A percentile compares a stretch with the other conserved stretches of the same genome.
These are phyloP conservation scores for Sphaerodactylus townsendi DNA, from an alignment of 2,113 vertebrate species.

Conservation along the genomic window DNA sequence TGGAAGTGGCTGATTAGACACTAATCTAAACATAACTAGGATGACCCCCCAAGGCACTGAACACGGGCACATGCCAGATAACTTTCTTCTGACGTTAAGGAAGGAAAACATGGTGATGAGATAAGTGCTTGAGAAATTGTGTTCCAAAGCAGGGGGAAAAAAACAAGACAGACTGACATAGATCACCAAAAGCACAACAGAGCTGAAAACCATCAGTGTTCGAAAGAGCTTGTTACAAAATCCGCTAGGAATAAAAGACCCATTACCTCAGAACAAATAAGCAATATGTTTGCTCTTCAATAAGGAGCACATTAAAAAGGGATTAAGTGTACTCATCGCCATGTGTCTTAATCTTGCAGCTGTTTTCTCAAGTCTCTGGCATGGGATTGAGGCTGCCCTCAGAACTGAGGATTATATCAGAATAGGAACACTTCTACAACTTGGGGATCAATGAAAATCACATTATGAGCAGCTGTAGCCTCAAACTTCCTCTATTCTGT, in stretches of 20 bases:
- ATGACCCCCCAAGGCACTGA: not conserved
- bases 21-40: too few relatives aligned
- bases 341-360: not conserved
- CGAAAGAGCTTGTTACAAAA: not conserved
- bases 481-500: not conserved
- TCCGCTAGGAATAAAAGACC: not conserved
- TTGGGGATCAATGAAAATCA: not conserved
- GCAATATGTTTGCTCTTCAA: not conserved
- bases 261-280: not conserved
- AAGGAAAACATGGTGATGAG: not conserved
- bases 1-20: not conserved
- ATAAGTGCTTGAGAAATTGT: not conserved
- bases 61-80: not conserved
- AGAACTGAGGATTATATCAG: not conserved
- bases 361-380: not conserved
- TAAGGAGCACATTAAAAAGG: not conserved
- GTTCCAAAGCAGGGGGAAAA: not conserved
- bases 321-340: not conserved
- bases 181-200: not conserved
- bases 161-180: not conserved
- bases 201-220: not conserved
- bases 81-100: constrained; percentile 6
- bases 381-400: not conserved
- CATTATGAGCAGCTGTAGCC: not conserved
- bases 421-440: not conserved